Percentiles rank a stretch among this genome's conserved stretches.
phyloP scores from a whole-genome alignment of 1,140 invertebrate genomes.

The Apis florea region DNA sequence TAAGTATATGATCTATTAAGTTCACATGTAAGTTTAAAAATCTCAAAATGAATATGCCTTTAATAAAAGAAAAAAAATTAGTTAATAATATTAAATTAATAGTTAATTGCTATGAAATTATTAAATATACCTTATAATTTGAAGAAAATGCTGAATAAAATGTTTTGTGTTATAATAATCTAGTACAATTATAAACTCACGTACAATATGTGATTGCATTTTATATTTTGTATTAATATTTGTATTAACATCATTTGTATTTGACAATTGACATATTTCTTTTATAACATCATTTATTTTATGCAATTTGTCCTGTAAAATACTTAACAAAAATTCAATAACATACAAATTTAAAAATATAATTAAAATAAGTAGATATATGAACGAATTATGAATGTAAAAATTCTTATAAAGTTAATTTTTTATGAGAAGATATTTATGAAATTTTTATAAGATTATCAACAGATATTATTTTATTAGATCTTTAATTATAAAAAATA shows the following conservation, averaged over 20 bases:
- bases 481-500: too few species aligned
- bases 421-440: too few species aligned
- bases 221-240: neutral
- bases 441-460: too few species aligned
- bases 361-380: too few species aligned
- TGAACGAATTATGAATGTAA: too few species aligned
- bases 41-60: neutral
- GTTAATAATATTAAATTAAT: too few species aligned
- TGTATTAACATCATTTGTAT: neutral
- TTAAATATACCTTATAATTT: neutral
- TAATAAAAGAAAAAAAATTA: neutral
- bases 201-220: neutral
- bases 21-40: neutral
- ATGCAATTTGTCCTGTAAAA: neutral
- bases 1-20: neutral
- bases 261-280: neutral
- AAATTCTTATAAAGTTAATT: too few species aligned
- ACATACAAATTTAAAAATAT: neutral
- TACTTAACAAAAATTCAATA: neutral
- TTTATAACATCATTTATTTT: neutral
- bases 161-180: neutral
- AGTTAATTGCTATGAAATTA: too few species aligned
- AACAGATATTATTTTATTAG: too few species aligned
- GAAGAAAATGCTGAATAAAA: neutral
- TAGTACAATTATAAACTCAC: neutral